Percentiles rank a stretch among this genome's conserved stretches.
Evolutionary conservation across 1,140 invertebrate species (phyloP).

Genomic region (Diuraphis noxia): DNA sequence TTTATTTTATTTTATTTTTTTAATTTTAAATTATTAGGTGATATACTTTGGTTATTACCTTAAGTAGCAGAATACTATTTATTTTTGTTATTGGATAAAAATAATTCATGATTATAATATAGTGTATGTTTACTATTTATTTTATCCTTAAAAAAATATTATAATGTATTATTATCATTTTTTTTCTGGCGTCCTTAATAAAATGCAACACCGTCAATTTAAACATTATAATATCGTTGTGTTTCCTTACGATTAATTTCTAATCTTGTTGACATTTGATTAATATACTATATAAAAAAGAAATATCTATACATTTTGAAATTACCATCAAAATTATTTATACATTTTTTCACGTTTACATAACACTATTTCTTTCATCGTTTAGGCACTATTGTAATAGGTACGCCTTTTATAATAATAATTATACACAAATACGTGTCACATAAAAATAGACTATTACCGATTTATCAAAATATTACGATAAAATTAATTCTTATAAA

Average conservation of each 20-base stretch:
- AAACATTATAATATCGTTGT: neutral
- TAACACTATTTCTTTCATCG: neutral
- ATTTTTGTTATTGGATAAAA: constrained; percentile 17
- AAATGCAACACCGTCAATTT: neutral
- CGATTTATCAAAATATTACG: neutral
- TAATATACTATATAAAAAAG: neutral
- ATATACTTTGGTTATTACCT: neutral
- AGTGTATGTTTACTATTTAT: too few species aligned
- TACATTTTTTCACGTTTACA: neutral
- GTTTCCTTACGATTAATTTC: neutral
- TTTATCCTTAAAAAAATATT: neutral
- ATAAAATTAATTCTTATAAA: neutral
- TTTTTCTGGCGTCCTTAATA: neutral
- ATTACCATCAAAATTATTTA: neutral
- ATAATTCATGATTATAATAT: neutral
- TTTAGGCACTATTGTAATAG: neutral
- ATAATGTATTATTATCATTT: neutral
- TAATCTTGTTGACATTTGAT: neutral
- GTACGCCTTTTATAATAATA: neutral
- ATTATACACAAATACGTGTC: neutral
- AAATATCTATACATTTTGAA: neutral
- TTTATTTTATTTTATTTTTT: neutral
- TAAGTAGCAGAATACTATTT: constrained; percentile 13
- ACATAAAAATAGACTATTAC: neutral
- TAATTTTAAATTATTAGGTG: neutral